Conservation (phyloP, 2,797 vertebrate genomes). For the Cichlasoma orientale region DNA sequence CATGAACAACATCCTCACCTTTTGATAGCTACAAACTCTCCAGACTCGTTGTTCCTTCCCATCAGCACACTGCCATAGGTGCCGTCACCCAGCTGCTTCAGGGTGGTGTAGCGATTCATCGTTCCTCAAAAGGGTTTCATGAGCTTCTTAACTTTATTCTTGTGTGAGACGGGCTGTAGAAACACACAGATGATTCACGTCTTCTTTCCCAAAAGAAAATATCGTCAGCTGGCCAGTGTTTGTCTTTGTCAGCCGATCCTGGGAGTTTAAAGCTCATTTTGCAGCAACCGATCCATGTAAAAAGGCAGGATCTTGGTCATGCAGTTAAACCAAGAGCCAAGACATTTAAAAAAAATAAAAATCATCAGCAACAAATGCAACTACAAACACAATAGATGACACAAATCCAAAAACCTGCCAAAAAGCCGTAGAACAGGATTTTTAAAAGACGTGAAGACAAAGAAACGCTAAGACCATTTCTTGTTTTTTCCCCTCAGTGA, state of each 20-base stretch:
- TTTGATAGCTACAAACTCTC: constrained; percentile 97
- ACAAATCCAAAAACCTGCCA: not conserved
- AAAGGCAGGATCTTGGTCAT: constrained; percentile 2
- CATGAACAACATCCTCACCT: constrained; percentile 77
- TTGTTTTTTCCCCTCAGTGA: constrained; percentile 30
- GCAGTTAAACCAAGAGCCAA: constrained; percentile 14
- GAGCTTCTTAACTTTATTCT: constrained; percentile 36
- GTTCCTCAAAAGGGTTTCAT: constrained; percentile 60
- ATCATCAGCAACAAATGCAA: not conserved
- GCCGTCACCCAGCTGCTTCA: constrained; percentile 94
- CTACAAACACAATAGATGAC: not conserved
- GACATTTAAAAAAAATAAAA: constrained; percentile 18
- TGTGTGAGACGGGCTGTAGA: not conserved
- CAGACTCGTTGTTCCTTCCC: constrained; percentile 95
- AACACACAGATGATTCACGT: not conserved
- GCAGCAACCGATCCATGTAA: constrained; percentile 26
- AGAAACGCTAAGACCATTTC: not conserved
- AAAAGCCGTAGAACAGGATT: not conserved
- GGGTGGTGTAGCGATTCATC: constrained; percentile 97
- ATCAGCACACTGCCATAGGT: constrained; percentile 97
- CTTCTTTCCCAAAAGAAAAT: not conserved
- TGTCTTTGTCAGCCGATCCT: constrained; percentile 1
- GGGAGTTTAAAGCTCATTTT: constrained; percentile 48
- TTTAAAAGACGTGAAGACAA: not conserved
- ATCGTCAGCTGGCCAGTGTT: not conserved